phyloP scores from a whole-genome alignment of 2,888 invertebrate genomes.

The Melanostoma mellinum region DNA sequence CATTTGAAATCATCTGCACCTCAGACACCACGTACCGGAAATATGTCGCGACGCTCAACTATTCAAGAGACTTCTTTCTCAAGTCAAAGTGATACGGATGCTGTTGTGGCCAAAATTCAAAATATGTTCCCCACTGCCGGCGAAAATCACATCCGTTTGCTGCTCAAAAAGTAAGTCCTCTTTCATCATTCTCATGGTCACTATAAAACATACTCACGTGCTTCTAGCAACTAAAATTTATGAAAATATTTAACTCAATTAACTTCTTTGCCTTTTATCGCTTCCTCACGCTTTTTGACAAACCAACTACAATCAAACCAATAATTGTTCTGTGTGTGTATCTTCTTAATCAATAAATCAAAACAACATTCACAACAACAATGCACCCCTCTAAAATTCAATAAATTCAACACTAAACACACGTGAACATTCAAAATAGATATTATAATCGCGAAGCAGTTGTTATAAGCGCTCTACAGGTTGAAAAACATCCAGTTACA shows the following conservation, averaged over 20 bases:
- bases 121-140: conserved; percentile 95
- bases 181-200: not conserved
- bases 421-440: conserved; percentile 82
- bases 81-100: conserved; percentile 87
- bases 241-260: conserved; percentile 44
- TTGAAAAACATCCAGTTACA: conserved; percentile 94
- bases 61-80: conserved; percentile 86
- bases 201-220: conserved; percentile 44
- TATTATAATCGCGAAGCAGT: conserved; percentile 96
- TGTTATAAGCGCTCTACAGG: conserved; percentile 95
- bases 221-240: conserved; percentile 57
- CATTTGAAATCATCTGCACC: conserved; percentile 75
- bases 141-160: conserved; percentile 92
- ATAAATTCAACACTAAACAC: conserved; percentile 20
- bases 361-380: conserved; percentile 41
- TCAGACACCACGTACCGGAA: conserved; percentile 77
- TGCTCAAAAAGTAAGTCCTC: conserved; percentile 92
- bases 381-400: conserved; percentile 21
- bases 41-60: conserved; percentile 80
- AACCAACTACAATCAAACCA: conserved; percentile 68
- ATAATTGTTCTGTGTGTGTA: conserved; percentile 62
- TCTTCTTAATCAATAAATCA: conserved; percentile 50
- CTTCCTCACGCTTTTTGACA: conserved; percentile 72
- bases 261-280: conserved; percentile 70
- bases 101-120: conserved; percentile 90